Evolutionary conservation across 2,113 vertebrate species (phyloP).

Genomic region (Orycteropus afer): DNA sequence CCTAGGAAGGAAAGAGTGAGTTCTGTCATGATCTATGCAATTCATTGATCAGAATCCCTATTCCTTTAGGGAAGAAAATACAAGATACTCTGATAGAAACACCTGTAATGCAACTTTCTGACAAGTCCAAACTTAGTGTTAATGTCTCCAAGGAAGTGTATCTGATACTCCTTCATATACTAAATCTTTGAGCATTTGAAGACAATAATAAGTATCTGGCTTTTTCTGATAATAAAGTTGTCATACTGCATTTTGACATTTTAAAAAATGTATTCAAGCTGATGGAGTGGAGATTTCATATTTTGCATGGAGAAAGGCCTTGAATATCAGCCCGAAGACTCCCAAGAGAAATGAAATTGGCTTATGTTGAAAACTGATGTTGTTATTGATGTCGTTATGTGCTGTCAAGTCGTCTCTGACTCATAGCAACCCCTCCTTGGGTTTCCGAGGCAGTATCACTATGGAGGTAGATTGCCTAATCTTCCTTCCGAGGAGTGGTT

Average conservation of each 20-base stretch:
- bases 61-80: background rate
- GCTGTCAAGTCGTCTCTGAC: no score
- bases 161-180: no score
- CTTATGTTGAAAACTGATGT: conserved; percentile 12
- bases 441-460: no score
- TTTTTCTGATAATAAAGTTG: background rate
- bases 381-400: background rate
- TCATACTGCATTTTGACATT: conserved; percentile 27
- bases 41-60: background rate
- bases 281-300: conserved; percentile 58
- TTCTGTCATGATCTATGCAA: no score
- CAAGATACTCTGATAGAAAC: background rate
- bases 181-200: background rate
- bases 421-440: no score
- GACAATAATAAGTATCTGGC: background rate
- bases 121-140: background rate
- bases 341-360: conserved; percentile 46
- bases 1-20: background rate
- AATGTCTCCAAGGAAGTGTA: background rate
- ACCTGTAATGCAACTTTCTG: background rate
- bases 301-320: conserved; percentile 34
- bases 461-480: no score
- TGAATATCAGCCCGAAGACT: conserved; percentile 49
- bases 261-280: conserved; percentile 7
- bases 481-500: no score